A percentile compares a stretch with the other conserved stretches of the same genome.
These are phyloP conservation scores for Atrichornis clamosus DNA, from an alignment of 2,113 vertebrate genomes.

Conservation along the genomic window DNA sequence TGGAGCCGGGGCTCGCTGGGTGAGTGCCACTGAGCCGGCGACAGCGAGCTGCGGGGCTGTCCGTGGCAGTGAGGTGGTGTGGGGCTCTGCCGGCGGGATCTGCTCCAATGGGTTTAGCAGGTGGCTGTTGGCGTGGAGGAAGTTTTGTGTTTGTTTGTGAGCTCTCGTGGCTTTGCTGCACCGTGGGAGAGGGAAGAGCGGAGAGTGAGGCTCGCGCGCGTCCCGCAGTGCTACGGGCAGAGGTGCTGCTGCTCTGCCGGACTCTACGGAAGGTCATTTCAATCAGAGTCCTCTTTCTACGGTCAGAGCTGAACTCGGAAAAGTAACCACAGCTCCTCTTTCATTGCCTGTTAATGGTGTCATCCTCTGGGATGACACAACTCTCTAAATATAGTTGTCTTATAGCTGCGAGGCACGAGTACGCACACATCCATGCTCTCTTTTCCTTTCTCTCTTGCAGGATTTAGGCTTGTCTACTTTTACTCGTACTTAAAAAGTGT, in stretches of 20 bases:
- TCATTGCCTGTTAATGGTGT: conserved; percentile 11
- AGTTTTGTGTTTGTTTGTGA: not conserved
- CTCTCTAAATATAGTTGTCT: conserved; percentile 67
- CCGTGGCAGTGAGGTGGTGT: rapidly evolving
- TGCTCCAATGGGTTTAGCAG: not conserved
- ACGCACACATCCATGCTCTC: rapidly evolving
- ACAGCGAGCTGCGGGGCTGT: not conserved
- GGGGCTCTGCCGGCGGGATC: not conserved
- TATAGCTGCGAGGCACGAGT: not conserved
- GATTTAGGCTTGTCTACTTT: not conserved
- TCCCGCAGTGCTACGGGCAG: not conserved
- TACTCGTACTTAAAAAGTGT: not conserved
- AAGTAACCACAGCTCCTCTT: conserved; percentile 67
- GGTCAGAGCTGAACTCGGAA: conserved; percentile 36
- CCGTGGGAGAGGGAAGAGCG: not conserved
- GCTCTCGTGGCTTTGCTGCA: not conserved
- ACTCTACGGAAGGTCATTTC: not conserved
- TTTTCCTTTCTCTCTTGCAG: not conserved
- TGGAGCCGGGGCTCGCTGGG: conserved; percentile 24
- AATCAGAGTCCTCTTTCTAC: not conserved
- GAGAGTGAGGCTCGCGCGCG: not conserved
- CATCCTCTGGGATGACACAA: conserved; percentile 64
- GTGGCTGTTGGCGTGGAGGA: not conserved
- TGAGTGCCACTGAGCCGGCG: not conserved
- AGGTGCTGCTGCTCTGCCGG: not conserved